Percentiles rank a stretch among this genome's conserved stretches.
Evolutionary conservation across 2,888 invertebrate species (phyloP).

Genomic region (Campopleginae sp.): DNA sequence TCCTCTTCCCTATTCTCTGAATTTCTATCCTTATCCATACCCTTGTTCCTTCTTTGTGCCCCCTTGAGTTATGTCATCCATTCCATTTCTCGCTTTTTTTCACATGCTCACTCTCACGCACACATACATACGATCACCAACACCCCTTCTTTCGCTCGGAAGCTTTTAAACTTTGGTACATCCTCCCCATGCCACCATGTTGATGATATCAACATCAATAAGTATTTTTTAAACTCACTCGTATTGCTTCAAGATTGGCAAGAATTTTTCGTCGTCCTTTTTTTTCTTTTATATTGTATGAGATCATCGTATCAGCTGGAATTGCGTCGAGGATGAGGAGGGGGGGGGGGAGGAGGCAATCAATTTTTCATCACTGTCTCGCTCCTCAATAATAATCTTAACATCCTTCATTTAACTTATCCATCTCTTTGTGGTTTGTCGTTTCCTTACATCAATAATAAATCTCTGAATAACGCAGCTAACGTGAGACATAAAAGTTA

Average conservation of each 20-base stretch:
- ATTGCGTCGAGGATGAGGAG: too few species aligned
- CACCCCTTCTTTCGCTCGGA: background rate
- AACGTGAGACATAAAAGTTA: conserved; percentile 68
- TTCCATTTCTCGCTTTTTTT: conserved; percentile 16
- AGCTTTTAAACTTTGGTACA: conserved; percentile 14
- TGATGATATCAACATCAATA: conserved; percentile 48
- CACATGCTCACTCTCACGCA: background rate
- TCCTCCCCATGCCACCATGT: conserved; percentile 23
- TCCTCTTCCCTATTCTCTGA: background rate
- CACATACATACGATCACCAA: background rate
- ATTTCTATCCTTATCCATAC: conserved; percentile 42
- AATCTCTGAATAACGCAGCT: conserved; percentile 67
- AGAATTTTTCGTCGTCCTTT: background rate
- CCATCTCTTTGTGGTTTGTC: background rate
- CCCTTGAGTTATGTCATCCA: conserved; percentile 67
- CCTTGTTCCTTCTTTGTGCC: conserved; percentile 57
- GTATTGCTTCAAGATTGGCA: conserved; percentile 22
- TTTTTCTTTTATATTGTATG: conserved; percentile 35
- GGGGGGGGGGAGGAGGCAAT: background rate
- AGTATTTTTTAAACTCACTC: conserved; percentile 8
- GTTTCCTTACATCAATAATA: conserved; percentile 63
- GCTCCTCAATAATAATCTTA: background rate
- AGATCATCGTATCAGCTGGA: too few species aligned
- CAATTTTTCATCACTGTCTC: conserved; percentile 21
- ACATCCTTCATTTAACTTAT: conserved; percentile 48